Evolutionary conservation across 2,888 invertebrate genomes (phyloP).

Genomic region (Harmothoe impar): DNA sequence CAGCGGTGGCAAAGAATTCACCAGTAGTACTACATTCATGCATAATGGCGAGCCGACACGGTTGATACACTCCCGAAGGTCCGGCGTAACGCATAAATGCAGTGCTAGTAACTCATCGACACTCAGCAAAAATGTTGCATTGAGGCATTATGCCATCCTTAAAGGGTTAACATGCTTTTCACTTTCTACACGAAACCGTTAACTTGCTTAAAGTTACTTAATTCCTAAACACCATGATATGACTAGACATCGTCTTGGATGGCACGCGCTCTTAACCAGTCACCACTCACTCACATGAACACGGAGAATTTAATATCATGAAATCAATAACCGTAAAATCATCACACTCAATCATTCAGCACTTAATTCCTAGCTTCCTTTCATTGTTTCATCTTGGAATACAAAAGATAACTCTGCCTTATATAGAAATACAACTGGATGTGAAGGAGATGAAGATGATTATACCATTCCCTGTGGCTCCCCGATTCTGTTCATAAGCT

Average conservation of each 20-base stretch:
- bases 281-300: neutral
- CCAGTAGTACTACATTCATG: no score
- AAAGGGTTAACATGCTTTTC: no score
- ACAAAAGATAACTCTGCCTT: conserved; percentile 12
- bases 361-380: neutral
- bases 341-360: neutral
- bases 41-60: no score
- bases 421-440: neutral
- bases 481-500: conserved; percentile 80
- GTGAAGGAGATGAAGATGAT: neutral
- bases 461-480: conserved; percentile 82
- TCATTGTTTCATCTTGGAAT: neutral
- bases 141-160: no score
- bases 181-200: no score
- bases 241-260: neutral
- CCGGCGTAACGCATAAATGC: no score
- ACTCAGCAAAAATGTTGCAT: no score
- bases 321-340: no score
- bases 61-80: no score
- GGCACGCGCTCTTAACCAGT: neutral
- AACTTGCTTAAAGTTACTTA: no score
- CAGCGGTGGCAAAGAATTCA: no score
- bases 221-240: conserved; percentile 9
- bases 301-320: neutral
- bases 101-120: no score